Percentiles rank a stretch among this genome's conserved stretches.
Evolutionary conservation across 2,797 vertebrate genomes (phyloP).

Genomic region (Melanotaenia maccullochi): DNA sequence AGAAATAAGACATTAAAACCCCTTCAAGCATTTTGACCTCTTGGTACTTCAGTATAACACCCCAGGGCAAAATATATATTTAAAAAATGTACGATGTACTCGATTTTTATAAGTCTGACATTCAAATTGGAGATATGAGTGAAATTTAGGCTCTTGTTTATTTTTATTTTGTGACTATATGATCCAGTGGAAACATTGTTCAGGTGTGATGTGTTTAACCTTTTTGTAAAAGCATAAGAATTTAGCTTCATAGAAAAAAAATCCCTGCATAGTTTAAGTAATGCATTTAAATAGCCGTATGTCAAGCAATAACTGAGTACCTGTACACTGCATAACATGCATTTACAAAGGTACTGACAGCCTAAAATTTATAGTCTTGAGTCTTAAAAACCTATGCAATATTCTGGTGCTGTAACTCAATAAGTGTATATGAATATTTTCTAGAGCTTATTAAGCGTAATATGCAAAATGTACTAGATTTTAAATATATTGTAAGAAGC

Average conservation of each 20-base stretch:
- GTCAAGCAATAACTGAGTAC: conserved; percentile 67
- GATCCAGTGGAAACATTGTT: conserved; percentile 42
- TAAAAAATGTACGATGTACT: conserved; percentile 2
- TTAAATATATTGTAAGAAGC: conserved; percentile 64
- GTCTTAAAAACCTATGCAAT: conserved; percentile 64
- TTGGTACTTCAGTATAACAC: conserved; percentile 58
- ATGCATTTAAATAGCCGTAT: conserved; percentile 47
- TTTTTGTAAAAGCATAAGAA: conserved; percentile 25
- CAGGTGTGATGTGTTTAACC: conserved; percentile 27
- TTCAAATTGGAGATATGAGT: conserved; percentile 6
- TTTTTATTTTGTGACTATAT: conserved; percentile 3
- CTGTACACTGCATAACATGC: conserved; percentile 64
- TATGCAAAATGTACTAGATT: conserved; percentile 76
- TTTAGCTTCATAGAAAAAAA: conserved; percentile 29
- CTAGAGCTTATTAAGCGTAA: conserved; percentile 55
- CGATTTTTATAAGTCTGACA: conserved; percentile 13
- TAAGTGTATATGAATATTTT: conserved; percentile 80
- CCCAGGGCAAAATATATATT: conserved; percentile 7
- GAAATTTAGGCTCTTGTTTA: conserved; percentile 4
- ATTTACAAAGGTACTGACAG: conserved; percentile 68
- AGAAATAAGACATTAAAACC: conserved; percentile 21
- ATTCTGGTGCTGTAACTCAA: conserved; percentile 74
- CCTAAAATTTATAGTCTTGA: conserved; percentile 58
- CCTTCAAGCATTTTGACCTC: conserved; percentile 16
- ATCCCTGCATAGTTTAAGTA: conserved; percentile 45